Evolutionary conservation across 2,888 invertebrate species (phyloP), one percentile per base, ranked within the genome.

Genomic region (Orgyia antiqua): DNA sequence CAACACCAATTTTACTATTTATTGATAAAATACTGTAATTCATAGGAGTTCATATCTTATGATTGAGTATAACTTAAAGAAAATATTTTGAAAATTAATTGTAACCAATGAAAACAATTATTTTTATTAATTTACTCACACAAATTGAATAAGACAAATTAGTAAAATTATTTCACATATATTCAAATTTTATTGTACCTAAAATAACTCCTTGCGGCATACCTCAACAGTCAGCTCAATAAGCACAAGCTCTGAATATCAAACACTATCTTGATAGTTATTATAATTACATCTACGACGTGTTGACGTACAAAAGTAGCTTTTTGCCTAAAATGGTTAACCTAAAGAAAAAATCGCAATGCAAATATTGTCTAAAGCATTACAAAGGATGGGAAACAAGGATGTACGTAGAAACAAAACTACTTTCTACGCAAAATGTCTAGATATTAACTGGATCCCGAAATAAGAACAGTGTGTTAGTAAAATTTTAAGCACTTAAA

Each of bases 351-450:
- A 50, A 40, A 36, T 39, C 30, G 33, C 36, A 32, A n/a, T 10
- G 21, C 28, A 2, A 24, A 43, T 13, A 11, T n/a, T 44, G 45
- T 45, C 42, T 35, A 49, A 56, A 53, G 57, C 49, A 49, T 54
- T n/a, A 27, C 41, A 29, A 47, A 45, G 47, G 42, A 20, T 33
- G 32, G 6, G 19, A 3, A 29, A 36, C 7, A 38, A 30, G 15
- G 33, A 34, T 32, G 29, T 46, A 39, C 36, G 37, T 39, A 39
- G 29, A 33, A 21, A 33, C 31, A 10, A 23, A 8, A 10, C 39
- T 27, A 42, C 44, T 42, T 45, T 53, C 35, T 25, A 34, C 8
- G 21, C 21, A 26, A 33, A 37, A 25, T 30, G 27, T 37, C 31
- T 28, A 51, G 40, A 45, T 39, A 44, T 50, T 40, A 13, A 47